A percentile compares a stretch with the other conserved stretches of the same genome.
Evolutionary conservation across 2,113 vertebrate species (phyloP).

Genomic region (Megalops atlanticus): DNA sequence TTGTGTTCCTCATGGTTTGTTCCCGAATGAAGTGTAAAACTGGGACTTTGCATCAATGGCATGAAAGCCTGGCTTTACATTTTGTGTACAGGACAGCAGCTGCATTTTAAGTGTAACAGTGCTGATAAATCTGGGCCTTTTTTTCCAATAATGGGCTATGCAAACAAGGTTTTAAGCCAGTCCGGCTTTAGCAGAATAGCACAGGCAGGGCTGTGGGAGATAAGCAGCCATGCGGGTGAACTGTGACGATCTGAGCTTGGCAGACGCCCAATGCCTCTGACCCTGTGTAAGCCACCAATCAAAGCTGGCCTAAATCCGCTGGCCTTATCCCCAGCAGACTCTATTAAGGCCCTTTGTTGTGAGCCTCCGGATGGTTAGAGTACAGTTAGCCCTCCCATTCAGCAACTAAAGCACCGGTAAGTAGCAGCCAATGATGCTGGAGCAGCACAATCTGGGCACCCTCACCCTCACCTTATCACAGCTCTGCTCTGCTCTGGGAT

Average conservation of each 20-base stretch:
- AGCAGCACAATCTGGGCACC: neutral
- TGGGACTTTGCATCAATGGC: conserved; percentile 10
- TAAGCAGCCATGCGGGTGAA: conserved; percentile 34
- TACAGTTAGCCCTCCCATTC: conserved; percentile 41
- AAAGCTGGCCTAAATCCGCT: conserved; percentile 67
- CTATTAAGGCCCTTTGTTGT: conserved; percentile 58
- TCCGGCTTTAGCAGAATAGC: conserved; percentile 2
- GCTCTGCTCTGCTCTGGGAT: conserved; percentile 32
- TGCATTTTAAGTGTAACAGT: conserved; percentile 35
- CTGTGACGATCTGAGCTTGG: conserved; percentile 48
- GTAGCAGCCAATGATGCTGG: conserved; percentile 51
- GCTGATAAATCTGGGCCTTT: conserved; percentile 25
- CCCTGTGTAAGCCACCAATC: conserved; percentile 69
- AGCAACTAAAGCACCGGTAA: conserved; percentile 56
- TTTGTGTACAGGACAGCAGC: conserved; percentile 31
- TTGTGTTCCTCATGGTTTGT: neutral
- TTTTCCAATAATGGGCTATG: conserved; percentile 42
- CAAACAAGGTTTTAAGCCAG: conserved; percentile 44
- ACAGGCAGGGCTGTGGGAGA: conserved; percentile 23
- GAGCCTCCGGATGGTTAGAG: conserved; percentile 65
- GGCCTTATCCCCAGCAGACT: conserved; percentile 57
- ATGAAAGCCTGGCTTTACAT: conserved; percentile 30
- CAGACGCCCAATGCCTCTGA: conserved; percentile 65
- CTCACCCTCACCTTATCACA: neutral
- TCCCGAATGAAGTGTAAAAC: conserved; percentile 2